Evolutionary conservation across 1,140 invertebrate species (phyloP).

Genomic region (Meteorus sp.): DNA sequence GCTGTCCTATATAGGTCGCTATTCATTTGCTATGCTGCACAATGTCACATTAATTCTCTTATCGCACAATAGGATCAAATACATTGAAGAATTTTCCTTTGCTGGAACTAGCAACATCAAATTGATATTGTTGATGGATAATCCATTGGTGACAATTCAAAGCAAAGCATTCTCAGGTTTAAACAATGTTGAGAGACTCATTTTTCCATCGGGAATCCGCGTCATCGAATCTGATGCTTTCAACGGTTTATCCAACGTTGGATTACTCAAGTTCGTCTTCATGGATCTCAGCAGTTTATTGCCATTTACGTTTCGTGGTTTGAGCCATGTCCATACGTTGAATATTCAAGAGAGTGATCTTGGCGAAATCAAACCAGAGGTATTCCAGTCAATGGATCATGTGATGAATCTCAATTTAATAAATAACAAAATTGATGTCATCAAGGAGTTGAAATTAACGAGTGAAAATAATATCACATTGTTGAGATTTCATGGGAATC

Average conservation of each 20-base stretch:
- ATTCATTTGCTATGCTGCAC: constrained; percentile 79
- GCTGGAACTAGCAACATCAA: constrained; percentile 80
- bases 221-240: constrained; percentile 77
- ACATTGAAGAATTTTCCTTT: constrained; percentile 78
- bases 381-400: constrained; percentile 71
- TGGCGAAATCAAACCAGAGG: constrained; percentile 70
- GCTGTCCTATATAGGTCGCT: constrained; percentile 72
- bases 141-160: constrained; percentile 73
- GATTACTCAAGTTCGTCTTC: constrained; percentile 74
- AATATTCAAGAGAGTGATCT: constrained; percentile 80
- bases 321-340: constrained; percentile 72
- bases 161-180: constrained; percentile 78
- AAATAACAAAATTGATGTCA: constrained; percentile 81
- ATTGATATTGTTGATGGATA: constrained; percentile 73
- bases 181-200: constrained; percentile 74
- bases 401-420: constrained; percentile 73
- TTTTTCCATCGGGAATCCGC: constrained; percentile 75
- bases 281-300: constrained; percentile 76
- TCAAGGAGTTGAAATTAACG: constrained; percentile 71
- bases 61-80: constrained; percentile 75
- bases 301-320: constrained; percentile 73
- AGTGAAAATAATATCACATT: constrained; percentile 69
- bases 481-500: constrained; percentile 76
- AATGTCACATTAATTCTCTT: constrained; percentile 76
- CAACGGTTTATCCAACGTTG: constrained; percentile 76